Conservation (phyloP, 1,140 invertebrate species). For the Orchestia grillus region DNA sequence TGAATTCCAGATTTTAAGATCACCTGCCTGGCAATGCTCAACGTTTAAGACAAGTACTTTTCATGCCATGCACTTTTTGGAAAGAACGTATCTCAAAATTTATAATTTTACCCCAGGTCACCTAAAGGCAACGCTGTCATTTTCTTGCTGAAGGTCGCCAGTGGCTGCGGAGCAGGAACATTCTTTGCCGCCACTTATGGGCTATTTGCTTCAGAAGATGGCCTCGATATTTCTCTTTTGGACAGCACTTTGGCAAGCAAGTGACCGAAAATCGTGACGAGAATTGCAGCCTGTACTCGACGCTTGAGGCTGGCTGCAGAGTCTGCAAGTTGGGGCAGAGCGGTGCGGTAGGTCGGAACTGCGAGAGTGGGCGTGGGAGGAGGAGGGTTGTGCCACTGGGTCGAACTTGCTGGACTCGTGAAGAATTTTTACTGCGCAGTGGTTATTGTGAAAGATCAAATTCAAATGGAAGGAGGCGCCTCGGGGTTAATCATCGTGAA, state of each 20-base stretch:
- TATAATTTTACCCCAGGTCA: not conserved
- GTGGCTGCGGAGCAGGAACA: not conserved
- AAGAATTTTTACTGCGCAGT: not conserved
- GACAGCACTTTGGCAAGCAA: conserved; percentile 56
- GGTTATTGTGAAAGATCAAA: not conserved
- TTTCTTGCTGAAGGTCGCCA: conserved; percentile 29
- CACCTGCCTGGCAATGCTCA: not conserved
- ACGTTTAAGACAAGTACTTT: not conserved
- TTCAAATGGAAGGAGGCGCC: not conserved
- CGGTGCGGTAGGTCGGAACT: not conserved
- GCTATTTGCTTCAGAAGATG: conserved; percentile 56
- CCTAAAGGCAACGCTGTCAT: conserved; percentile 2
- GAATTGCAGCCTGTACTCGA: conserved; percentile 21
- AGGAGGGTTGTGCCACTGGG: not conserved
- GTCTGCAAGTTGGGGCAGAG: not conserved
- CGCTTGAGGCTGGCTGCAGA: not conserved
- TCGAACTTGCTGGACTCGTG: not conserved
- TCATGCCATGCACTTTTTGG: not conserved
- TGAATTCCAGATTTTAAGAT: not conserved
- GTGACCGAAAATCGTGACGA: conserved; percentile 54
- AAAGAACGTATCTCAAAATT: not conserved
- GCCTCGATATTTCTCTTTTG: conserved; percentile 54
- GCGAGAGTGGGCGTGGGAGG: not conserved
- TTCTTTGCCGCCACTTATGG: conserved; percentile 55
- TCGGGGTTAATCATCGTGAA: no score